phyloP scores from a whole-genome alignment of 1,140 invertebrate genomes.

The Atta cephalotes region DNA sequence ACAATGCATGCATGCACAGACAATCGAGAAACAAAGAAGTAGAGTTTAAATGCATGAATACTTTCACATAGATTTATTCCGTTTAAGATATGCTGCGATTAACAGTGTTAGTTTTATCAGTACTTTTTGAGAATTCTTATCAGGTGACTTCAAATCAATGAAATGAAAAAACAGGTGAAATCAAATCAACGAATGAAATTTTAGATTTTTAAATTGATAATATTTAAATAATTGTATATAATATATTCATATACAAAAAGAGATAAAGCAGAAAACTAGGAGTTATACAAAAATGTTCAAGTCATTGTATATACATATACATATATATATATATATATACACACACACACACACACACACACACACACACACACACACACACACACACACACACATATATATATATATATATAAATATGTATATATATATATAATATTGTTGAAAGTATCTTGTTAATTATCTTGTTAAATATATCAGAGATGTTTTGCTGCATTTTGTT shows the following conservation, averaged over 20 bases:
- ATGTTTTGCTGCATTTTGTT: slow-evolving; percentile 43
- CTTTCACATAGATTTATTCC: background rate
- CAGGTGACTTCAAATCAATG: background rate
- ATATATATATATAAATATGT: too few species aligned
- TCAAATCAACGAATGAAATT: background rate
- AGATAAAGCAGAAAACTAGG: background rate
- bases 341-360: too few species aligned
- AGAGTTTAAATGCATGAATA: background rate
- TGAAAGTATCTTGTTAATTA: slow-evolving; percentile 36
- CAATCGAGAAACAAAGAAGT: background rate
- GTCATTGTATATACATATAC: background rate
- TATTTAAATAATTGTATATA: slow-evolving; percentile 10
- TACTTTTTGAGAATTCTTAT: background rate
- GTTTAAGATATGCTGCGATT: background rate
- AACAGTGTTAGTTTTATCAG: background rate
- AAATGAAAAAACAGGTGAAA: too few species aligned
- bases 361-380: too few species aligned
- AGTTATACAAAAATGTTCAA: background rate
- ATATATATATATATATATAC: too few species aligned
- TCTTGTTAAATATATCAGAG: slow-evolving; percentile 42
- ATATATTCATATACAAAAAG: slow-evolving; percentile 1
- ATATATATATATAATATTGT: background rate
- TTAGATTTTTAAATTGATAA: slow-evolving; percentile 17
- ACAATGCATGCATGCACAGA: background rate
- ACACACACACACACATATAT: too few species aligned